phyloP scores from a whole-genome alignment of 2,797 vertebrate genomes.

The Phaenicophaeus curvirostris region DNA sequence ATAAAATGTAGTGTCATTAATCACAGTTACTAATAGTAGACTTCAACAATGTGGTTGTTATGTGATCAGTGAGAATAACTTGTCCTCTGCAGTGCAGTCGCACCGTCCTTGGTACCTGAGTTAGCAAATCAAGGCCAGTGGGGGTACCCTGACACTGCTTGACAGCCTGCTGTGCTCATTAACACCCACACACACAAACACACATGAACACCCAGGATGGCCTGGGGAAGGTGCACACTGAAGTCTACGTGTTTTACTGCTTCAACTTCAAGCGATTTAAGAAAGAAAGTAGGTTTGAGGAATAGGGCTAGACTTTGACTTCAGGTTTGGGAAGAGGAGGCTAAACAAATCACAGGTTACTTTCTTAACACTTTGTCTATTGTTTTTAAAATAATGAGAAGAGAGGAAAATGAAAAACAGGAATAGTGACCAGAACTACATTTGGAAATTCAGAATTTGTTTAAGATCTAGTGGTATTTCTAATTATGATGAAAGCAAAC shows the following conservation, averaged over 20 bases:
- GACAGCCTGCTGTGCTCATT: background rate
- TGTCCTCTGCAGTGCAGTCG: background rate
- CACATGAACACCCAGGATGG: background rate
- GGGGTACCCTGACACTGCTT: background rate
- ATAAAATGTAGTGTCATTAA: background rate
- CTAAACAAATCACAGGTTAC: background rate
- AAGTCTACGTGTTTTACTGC: background rate
- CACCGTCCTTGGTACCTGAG: background rate
- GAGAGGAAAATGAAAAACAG: background rate
- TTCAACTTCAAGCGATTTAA: background rate
- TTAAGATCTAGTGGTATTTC: background rate
- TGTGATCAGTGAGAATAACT: background rate
- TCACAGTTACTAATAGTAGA: background rate
- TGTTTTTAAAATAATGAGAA: background rate
- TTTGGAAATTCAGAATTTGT: background rate
- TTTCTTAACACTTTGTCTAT: background rate
- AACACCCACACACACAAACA: background rate
- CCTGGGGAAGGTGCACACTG: background rate
- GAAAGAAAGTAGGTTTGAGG: background rate
- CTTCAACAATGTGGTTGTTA: too few species aligned
- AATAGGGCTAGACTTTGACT: rapidly evolving
- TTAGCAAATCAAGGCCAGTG: rapidly evolving
- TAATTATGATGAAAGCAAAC: background rate
- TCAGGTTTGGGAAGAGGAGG: background rate
- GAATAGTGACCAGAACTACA: background rate